Conservation (phyloP, 2,113 vertebrate species). For the Regulus satrapa region DNA sequence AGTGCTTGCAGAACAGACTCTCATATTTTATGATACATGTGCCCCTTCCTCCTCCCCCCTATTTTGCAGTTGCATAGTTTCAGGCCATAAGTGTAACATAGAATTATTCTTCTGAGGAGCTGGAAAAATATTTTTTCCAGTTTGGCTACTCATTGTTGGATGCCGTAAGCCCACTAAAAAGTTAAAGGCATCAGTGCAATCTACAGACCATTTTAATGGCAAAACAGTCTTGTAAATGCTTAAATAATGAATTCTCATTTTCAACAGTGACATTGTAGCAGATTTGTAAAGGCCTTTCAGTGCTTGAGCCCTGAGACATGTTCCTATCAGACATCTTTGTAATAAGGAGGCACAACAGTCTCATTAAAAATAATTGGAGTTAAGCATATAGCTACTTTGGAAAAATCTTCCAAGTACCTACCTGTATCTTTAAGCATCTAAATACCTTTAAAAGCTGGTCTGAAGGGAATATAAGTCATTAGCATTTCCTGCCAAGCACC, state of each 20-base stretch:
- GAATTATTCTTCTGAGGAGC: background rate
- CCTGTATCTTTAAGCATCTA: background rate
- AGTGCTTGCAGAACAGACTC: accelerated
- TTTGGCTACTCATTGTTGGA: background rate
- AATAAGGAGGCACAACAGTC: background rate
- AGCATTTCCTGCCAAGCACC: background rate
- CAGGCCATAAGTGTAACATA: background rate
- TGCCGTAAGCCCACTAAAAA: background rate
- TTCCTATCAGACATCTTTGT: background rate
- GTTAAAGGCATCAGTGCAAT: background rate
- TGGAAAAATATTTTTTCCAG: background rate
- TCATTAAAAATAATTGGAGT: constrained; percentile 7
- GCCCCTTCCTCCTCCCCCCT: background rate
- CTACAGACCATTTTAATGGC: background rate
- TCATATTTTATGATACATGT: accelerated
- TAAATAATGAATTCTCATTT: background rate
- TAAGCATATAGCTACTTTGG: background rate
- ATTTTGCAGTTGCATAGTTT: background rate
- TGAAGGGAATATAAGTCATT: background rate
- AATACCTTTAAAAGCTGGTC: background rate
- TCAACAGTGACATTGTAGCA: background rate
- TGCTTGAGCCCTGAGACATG: background rate
- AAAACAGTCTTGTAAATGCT: background rate
- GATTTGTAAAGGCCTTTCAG: background rate
- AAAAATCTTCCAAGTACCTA: background rate